Conservation (phyloP, 2,888 invertebrate genomes). For the Apodemia zela region DNA sequence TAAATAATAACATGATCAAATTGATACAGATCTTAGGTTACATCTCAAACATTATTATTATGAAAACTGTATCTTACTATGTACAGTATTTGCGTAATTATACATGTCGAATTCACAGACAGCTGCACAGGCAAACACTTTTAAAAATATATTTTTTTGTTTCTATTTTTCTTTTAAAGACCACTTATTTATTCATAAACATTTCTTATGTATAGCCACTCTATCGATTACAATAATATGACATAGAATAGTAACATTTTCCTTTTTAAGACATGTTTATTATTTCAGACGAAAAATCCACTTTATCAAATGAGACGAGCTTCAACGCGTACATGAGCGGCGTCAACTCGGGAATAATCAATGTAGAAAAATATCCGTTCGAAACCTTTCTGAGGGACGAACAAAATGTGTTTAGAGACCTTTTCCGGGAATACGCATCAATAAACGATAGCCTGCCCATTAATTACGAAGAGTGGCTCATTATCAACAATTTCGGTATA, state of each 20-base stretch:
- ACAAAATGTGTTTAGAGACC: slow-evolving; percentile 48
- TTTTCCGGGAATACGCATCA: slow-evolving; percentile 43
- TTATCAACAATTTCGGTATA: slow-evolving; percentile 57
- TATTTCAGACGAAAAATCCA: slow-evolving; percentile 40
- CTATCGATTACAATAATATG: not conserved
- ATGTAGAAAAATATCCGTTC: slow-evolving; percentile 54
- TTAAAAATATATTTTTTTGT: no score
- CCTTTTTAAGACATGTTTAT: slow-evolving; percentile 21
- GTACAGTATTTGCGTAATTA: no score
- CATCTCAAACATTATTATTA: no score
- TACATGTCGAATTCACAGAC: no score
- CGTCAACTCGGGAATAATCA: slow-evolving; percentile 55
- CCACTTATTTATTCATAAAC: no score
- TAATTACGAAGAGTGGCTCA: slow-evolving; percentile 56
- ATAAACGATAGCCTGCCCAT: slow-evolving; percentile 42
- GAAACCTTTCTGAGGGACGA: slow-evolving; percentile 50
- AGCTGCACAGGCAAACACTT: no score
- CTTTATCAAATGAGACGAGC: slow-evolving; percentile 39
- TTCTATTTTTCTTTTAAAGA: no score
- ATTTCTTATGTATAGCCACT: no score
- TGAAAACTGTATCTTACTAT: no score
- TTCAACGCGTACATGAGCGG: slow-evolving; percentile 42
- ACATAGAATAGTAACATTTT: not conserved
- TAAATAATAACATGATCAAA: no score
- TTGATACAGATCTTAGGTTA: no score